These are phyloP conservation scores for Volucella inanis DNA, from an alignment of 2,888 invertebrate genomes.

Conservation along the genomic window DNA sequence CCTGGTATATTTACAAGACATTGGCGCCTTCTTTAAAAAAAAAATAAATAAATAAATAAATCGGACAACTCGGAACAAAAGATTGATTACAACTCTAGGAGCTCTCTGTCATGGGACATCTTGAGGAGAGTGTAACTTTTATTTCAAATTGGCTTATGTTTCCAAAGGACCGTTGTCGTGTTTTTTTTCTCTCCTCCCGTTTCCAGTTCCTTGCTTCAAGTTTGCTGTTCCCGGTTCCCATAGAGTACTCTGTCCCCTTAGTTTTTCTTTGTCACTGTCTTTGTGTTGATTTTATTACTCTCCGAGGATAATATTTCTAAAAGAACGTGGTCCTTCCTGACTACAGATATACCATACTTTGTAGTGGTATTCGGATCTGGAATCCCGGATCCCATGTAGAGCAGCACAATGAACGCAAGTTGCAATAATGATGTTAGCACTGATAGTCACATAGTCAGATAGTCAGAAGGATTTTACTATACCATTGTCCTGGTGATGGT, in stretches of 20 bases:
- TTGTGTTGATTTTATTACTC: conserved; percentile 45
- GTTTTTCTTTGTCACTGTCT: conserved; percentile 2
- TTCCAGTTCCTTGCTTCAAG: too few species aligned
- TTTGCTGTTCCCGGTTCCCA: not conserved
- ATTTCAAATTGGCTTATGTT: conserved; percentile 52
- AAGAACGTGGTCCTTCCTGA: conserved; percentile 2
- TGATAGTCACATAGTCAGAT: conserved; percentile 2
- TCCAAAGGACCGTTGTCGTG: conserved; percentile 11
- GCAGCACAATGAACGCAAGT: conserved; percentile 17
- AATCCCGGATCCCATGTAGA: not conserved
- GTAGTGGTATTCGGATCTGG: not conserved
- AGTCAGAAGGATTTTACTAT: conserved; percentile 8
- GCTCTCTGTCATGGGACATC: not conserved
- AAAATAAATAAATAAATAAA: not conserved
- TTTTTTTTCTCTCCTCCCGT: conserved; percentile 6
- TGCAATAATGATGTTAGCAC: conserved; percentile 33
- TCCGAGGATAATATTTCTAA: conserved; percentile 25
- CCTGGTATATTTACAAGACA: not conserved
- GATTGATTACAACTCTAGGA: conserved; percentile 36
- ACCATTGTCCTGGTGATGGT: not conserved
- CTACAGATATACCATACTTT: conserved; percentile 4
- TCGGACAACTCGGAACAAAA: not conserved
- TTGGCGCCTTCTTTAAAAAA: conserved; percentile 15
- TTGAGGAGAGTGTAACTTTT: conserved; percentile 4
- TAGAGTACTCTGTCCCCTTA: not conserved